Base-by-base conservation (phyloP, 1,140 invertebrate species). In the Megalopta genalis region DNA sequence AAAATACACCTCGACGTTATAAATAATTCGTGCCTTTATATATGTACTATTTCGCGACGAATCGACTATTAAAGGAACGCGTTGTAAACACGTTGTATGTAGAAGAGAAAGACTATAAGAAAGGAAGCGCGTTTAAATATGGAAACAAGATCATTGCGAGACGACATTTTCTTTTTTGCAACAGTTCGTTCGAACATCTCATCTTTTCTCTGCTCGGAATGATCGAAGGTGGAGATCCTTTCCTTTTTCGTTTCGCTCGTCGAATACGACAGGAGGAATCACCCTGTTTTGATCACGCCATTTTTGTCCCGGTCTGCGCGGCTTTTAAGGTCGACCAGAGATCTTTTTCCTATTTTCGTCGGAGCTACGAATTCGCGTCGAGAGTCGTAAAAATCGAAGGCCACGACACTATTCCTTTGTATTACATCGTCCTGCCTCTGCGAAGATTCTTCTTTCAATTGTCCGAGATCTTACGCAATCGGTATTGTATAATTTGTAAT, bases 321-420 rank as follows among this genome's bases (percentile, higher is more conserved):
- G n/a, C 54, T 57, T 27, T 62, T 62, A 62, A 62, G 59, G 59
- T 27, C 59, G 59, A 27, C 59, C 14, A 14, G 59, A 27, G 59
- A 27, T 27, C 14, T 62, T 62, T 62, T 37, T 21, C 27, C 32
- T 63, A 37, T 23, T 42, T 12, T 18, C 37, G 39, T 7, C 12
- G n/a, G 66, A 32, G 62, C 39, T 49, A 69, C 23, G 27, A 70
- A 63, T 39, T 27, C n/a, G 37, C 10, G n/a, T 42, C 21, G 7
- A 39, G 16, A 16, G 18, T 46, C 16, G 54, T 37, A 46, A 68
- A 76, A 76, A 60, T 69, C 74, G 49, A 76, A 68, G 74, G 54
- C 46, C 74, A 46, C 39, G 65, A 69, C 37, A 60, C 32, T 69
- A 39, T 60, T 67, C 49, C 21, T 21, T 16, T 57, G 54, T 57